phyloP scores from a whole-genome alignment of 2,113 vertebrate species.

The Prinia subflava region DNA sequence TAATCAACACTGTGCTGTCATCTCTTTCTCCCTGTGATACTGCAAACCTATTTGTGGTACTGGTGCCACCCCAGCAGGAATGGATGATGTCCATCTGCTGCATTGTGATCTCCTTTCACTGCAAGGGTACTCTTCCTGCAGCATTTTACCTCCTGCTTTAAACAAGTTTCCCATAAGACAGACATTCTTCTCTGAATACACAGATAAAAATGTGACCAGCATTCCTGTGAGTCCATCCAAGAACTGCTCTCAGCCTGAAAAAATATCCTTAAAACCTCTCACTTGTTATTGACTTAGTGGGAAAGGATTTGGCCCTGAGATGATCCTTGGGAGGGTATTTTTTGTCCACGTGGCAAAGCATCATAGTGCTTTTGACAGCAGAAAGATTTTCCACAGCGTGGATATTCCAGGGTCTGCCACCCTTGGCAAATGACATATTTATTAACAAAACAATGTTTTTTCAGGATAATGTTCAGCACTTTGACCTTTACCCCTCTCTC shows the following conservation, averaged over 20 bases:
- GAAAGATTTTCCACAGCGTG: background rate
- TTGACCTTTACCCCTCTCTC: background rate
- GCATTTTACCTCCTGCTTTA: background rate
- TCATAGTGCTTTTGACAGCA: background rate
- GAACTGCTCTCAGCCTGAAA: background rate
- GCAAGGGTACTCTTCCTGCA: background rate
- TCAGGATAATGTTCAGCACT: background rate
- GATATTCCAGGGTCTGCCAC: background rate
- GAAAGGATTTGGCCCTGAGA: background rate
- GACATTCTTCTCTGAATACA: background rate
- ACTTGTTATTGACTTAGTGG: background rate
- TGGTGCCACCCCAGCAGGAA: background rate
- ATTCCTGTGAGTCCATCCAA: background rate
- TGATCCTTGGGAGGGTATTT: background rate
- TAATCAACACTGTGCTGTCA: background rate
- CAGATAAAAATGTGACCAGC: background rate
- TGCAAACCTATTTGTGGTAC: background rate
- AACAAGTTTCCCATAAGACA: background rate
- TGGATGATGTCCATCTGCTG: background rate
- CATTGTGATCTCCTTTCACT: background rate
- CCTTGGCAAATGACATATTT: background rate
- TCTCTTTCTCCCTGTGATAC: background rate
- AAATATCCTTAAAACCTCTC: background rate
- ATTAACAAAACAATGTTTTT: constrained; percentile 1
- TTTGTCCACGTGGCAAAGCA: background rate